These are phyloP conservation scores for Pseudorectes ferrugineus DNA, from an alignment of 2,113 vertebrate species.

Conservation along the genomic window DNA sequence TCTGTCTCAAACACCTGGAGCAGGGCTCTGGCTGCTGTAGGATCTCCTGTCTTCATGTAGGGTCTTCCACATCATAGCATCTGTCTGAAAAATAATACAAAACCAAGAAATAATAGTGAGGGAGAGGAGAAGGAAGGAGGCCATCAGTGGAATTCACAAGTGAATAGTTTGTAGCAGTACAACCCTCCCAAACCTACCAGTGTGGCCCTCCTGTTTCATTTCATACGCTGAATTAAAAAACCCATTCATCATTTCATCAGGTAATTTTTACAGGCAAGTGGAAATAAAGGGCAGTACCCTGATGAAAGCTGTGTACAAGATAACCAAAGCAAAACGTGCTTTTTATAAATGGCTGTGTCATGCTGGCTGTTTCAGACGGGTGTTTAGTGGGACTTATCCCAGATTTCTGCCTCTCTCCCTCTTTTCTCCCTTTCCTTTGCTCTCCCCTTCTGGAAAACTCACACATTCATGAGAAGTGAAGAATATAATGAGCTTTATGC, in stretches of 20 bases:
- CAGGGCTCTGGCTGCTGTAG: not conserved
- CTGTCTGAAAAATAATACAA: not conserved
- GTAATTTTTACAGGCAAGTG: not conserved
- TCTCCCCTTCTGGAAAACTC: not conserved
- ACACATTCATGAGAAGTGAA: not conserved
- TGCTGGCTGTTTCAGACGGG: not conserved
- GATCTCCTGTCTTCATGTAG: not conserved
- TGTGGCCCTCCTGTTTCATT: not conserved
- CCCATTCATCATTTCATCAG: not conserved
- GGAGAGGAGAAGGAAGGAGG: not conserved
- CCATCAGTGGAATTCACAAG: fast-evolving
- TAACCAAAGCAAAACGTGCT: not conserved
- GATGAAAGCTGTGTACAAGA: not conserved
- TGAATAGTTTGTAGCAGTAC: not conserved
- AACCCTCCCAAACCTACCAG: not conserved
- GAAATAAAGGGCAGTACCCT: not conserved
- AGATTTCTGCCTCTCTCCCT: not conserved
- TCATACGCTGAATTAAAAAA: not conserved
- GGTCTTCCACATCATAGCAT: not conserved
- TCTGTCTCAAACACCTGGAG: not conserved
- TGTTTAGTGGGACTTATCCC: not conserved
- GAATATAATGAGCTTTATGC: not conserved
- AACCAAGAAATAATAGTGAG: fast-evolving
- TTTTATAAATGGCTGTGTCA: not conserved
- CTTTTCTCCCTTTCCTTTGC: not conserved